Evolutionary conservation across 2,113 vertebrate species (phyloP).

Genomic region (Xenopus laevis): DNA sequence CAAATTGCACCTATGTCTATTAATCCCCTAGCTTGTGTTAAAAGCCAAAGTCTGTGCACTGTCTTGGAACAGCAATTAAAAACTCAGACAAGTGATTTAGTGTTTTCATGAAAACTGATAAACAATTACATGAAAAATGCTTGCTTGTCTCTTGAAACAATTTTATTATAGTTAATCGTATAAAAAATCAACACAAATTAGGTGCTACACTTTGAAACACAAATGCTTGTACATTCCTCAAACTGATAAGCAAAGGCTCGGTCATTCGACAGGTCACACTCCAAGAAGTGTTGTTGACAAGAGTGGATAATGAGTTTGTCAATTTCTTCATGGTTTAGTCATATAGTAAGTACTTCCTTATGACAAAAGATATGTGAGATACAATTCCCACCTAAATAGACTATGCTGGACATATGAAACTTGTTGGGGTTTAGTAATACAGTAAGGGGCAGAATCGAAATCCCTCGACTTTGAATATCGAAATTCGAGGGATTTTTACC

Average conservation of each 20-base stretch:
- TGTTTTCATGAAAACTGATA: not conserved
- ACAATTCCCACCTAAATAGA: too few relatives aligned
- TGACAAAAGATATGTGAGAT: not conserved
- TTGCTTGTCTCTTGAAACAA: not conserved
- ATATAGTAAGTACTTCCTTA: not conserved
- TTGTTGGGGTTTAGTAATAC: too few relatives aligned
- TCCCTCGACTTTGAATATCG: too few relatives aligned
- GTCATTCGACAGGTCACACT: constrained; percentile 15
- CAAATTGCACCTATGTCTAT: too few relatives aligned
- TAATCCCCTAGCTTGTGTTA: too few relatives aligned
- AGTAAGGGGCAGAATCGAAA: too few relatives aligned
- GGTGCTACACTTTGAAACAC: constrained; percentile 6
- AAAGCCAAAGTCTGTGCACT: too few relatives aligned
- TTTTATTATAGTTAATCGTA: constrained; percentile 9
- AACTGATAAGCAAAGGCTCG: constrained; percentile 7
- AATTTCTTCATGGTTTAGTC: not conserved
- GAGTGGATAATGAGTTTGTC: constrained; percentile 16
- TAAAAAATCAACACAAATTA: constrained; percentile 23
- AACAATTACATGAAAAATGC: not conserved
- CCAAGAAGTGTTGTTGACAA: constrained; percentile 16
- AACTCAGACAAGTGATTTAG: too few relatives aligned
- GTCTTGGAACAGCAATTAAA: too few relatives aligned
- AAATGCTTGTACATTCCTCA: constrained; percentile 13
- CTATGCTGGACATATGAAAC: too few relatives aligned
- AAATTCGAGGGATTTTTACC: too few relatives aligned